Conservation (phyloP, 2,888 invertebrate genomes). For the Stenolophus ochropezus region DNA sequence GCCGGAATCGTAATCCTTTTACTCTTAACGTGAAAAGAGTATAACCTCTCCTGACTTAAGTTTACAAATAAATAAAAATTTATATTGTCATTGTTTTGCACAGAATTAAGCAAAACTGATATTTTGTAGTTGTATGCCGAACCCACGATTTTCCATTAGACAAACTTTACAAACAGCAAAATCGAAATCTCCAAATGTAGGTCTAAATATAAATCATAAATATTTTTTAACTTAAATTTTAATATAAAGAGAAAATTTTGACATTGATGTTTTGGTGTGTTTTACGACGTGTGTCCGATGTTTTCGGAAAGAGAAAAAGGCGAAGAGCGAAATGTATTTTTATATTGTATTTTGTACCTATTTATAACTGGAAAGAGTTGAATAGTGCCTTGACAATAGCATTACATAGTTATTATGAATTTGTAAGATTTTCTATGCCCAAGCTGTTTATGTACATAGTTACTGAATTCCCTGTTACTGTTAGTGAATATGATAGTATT, state of each 20-base stretch:
- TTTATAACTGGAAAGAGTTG: slow-evolving; percentile 51
- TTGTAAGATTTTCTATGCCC: slow-evolving; percentile 51
- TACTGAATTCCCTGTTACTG: slow-evolving; percentile 52
- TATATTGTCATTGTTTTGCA: background rate
- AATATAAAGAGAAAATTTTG: no score
- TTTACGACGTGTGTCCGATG: background rate
- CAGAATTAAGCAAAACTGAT: no score
- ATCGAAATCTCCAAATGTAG: background rate
- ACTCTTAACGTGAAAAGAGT: no score
- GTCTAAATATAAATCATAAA: background rate
- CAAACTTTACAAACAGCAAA: no score
- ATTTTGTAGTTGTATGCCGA: no score
- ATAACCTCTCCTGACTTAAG: background rate
- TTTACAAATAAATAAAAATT: background rate
- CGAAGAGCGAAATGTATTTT: slow-evolving; percentile 20
- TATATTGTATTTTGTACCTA: slow-evolving; percentile 59
- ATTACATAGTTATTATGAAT: slow-evolving; percentile 53
- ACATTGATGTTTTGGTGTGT: background rate
- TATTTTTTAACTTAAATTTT: no score
- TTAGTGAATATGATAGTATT: slow-evolving; percentile 52
- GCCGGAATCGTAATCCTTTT: no score
- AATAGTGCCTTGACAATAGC: slow-evolving; percentile 59
- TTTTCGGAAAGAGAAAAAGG: background rate
- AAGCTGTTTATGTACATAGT: slow-evolving; percentile 49
- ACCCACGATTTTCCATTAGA: no score